phyloP scores from a whole-genome alignment of 1,140 invertebrate species.

The Nautilus pompilius region DNA sequence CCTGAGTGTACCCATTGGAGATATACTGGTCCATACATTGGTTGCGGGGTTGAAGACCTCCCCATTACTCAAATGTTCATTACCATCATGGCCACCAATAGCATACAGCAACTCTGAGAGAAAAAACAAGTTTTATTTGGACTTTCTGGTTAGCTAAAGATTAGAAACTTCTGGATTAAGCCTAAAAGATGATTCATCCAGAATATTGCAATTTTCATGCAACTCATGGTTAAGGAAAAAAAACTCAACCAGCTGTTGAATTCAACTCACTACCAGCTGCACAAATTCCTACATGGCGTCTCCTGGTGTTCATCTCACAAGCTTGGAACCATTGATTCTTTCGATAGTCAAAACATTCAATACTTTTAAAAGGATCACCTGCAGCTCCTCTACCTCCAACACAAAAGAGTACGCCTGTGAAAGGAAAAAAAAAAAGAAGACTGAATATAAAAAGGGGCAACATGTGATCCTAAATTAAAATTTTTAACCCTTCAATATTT shows the following conservation, averaged over 20 bases:
- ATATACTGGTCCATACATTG: conserved; percentile 48
- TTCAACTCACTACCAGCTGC: conserved; percentile 41
- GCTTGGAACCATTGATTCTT: conserved; percentile 50
- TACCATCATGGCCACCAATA: conserved; percentile 54
- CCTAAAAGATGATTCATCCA: too few relatives aligned
- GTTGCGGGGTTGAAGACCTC: conserved; percentile 52
- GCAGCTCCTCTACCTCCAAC: conserved; percentile 53
- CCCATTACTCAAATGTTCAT: conserved; percentile 49
- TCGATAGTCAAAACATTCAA: conserved; percentile 51
- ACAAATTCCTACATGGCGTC: conserved; percentile 54
- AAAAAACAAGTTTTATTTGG: too few relatives aligned
- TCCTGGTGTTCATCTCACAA: conserved; percentile 48
- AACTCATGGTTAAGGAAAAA: too few relatives aligned
- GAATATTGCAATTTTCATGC: too few relatives aligned
- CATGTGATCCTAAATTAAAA: too few relatives aligned
- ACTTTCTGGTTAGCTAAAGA: too few relatives aligned
- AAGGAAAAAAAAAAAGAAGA: too few relatives aligned
- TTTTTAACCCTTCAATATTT: background rate
- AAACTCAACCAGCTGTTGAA: too few relatives aligned
- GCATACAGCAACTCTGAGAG: conserved; percentile 48
- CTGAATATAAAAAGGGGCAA: too few relatives aligned
- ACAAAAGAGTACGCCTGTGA: conserved; percentile 54
- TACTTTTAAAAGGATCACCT: conserved; percentile 52
- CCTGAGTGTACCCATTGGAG: conserved; percentile 52
- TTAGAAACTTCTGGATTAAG: too few relatives aligned